Evolutionary conservation across 2,797 vertebrate species (phyloP), one percentile per base, ranked within the genome.

Genomic region (Sylvia borin): DNA sequence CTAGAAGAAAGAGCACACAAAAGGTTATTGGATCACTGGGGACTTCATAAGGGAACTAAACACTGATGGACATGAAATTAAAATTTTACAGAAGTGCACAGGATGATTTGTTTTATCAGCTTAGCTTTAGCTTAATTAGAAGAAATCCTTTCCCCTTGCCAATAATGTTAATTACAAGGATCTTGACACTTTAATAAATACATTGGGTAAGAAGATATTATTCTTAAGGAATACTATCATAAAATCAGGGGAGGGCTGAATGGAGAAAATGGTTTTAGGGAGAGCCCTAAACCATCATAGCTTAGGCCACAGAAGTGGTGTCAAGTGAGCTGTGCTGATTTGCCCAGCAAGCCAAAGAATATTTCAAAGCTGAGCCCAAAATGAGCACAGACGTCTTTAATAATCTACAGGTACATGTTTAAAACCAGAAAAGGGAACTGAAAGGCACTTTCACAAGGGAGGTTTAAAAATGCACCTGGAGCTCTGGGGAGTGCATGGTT

Each of bases 51-150:
- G 42, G 42, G 20, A 71, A 5, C 42, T 54, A 61, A 92, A 77
- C 25, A 45, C 20, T 15, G 60, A 60, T 32, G 75, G 83, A 71
- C 5, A 24, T 31, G 19, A 86, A 93, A 79, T 60, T 53, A 81
- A 74, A 64, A 45, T 68, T 62, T 77, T 71, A 67, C 40, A 10
- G 31, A 84, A 92, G 48, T 19, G 47, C 84, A 34, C 34, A 31
- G 45, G 74, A 53, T 93, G 90, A 92, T 90, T 79, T 72, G 36
- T 83, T 95, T 92, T 83, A 55, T 75, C 57, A 70, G 27, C 57
- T 92, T 71, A 65, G 38, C 61, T 92, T 87, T 80, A 27, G 19
- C 31, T 85, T 80, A 93, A 81, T 82, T 83, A 83, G 40, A 51
- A 79, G 27, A 87, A 78, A 89, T 61, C 38, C 11, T 83, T 93